These are phyloP conservation scores for Phylloscopus whistleri DNA, from an alignment of 2,113 vertebrate species.

Conservation along the genomic window DNA sequence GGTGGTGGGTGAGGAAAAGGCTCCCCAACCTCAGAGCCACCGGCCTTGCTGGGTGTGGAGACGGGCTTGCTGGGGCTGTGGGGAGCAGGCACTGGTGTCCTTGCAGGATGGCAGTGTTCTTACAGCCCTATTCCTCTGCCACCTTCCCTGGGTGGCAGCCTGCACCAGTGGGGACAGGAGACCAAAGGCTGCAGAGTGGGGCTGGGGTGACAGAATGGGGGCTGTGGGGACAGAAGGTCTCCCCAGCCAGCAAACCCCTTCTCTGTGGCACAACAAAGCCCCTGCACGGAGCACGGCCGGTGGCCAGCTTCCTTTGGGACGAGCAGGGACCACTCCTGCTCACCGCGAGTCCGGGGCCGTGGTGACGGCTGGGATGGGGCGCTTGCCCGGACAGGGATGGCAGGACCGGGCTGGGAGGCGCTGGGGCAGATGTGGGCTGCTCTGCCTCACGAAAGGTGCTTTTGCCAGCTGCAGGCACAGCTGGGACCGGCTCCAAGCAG, in stretches of 20 bases:
- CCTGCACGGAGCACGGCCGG: accelerated
- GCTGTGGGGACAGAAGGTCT: not conserved
- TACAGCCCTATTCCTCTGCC: not conserved
- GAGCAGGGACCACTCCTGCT: not conserved
- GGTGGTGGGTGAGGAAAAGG: not conserved
- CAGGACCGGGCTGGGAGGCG: accelerated
- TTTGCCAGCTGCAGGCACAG: not conserved
- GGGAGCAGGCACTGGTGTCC: not conserved
- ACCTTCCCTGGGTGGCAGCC: not conserved
- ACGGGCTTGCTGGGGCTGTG: not conserved
- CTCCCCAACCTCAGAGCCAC: not conserved
- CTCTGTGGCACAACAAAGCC: not conserved
- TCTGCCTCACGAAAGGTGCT: not conserved
- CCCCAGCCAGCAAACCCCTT: not conserved
- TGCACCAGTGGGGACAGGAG: accelerated
- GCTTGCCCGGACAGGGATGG: not conserved
- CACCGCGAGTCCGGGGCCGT: accelerated
- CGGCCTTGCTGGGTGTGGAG: accelerated
- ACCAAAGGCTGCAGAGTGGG: accelerated
- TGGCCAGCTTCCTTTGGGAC: not conserved
- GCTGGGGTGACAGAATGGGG: not conserved
- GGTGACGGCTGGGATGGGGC: not conserved
- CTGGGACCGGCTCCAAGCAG: not conserved
- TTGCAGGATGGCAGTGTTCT: not conserved
- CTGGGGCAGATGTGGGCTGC: not conserved